A percentile compares a stretch with the other conserved stretches of the same genome.
These are phyloP conservation scores for Apocrypta bakeri DNA, from an alignment of 1,140 invertebrate species.

Conservation along the genomic window DNA sequence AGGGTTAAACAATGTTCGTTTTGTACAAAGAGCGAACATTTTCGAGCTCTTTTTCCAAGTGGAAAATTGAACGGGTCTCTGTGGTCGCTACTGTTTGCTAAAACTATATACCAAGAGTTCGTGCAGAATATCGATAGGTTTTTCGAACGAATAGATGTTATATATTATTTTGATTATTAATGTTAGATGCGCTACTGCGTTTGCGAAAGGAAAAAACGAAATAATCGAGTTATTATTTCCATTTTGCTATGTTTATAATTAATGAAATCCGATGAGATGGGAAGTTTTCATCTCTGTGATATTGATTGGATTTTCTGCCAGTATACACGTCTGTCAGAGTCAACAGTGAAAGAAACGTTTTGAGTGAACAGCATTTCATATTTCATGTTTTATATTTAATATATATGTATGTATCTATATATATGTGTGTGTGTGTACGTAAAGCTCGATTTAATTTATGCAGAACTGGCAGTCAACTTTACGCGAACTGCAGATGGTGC, in stretches of 20 bases:
- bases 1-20: not conserved
- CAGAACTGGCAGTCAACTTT: not conserved
- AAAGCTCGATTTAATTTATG: not conserved
- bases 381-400: not conserved
- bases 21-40: not conserved
- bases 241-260: too few relatives aligned
- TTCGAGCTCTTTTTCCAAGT: not conserved
- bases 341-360: not conserved
- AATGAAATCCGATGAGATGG: too few relatives aligned
- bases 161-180: too few relatives aligned
- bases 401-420: not conserved
- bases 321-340: not conserved
- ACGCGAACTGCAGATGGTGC: constrained; percentile 5
- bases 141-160: too few relatives aligned
- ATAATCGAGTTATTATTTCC: too few relatives aligned
- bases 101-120: too few relatives aligned
- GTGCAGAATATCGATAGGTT: too few relatives aligned
- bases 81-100: not conserved
- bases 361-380: not conserved
- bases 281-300: not conserved
- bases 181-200: too few relatives aligned
- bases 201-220: too few relatives aligned
- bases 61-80: not conserved
- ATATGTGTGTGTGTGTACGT: too few relatives aligned
- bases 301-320: not conserved